These are phyloP conservation scores for Caenorhabditis doughertyi DNA, from an alignment of 2,888 invertebrate genomes.

Conservation along the genomic window DNA sequence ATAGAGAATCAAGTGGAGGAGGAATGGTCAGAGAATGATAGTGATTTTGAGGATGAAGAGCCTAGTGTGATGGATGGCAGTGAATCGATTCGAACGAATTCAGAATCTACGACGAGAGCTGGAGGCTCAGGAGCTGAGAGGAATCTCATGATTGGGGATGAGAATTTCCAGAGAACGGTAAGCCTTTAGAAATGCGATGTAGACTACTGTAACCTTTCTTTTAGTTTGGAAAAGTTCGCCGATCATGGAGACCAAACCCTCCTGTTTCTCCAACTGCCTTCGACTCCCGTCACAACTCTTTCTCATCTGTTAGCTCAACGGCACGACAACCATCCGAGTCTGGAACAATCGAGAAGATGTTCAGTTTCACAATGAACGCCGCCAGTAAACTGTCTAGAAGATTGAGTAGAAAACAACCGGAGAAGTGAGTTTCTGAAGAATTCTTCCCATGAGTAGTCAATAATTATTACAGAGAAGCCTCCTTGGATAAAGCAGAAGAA, in stretches of 20 bases:
- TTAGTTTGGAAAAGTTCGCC: constrained; percentile 53
- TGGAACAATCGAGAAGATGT: constrained; percentile 47
- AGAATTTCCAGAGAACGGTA: constrained; percentile 47
- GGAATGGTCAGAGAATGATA: constrained; percentile 35
- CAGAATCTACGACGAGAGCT: constrained; percentile 11
- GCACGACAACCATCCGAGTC: constrained; percentile 24
- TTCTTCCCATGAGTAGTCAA: no score
- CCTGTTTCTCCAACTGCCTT: constrained; percentile 21
- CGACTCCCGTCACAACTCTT: constrained; percentile 54
- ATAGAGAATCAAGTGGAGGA: neutral
- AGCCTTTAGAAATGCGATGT: neutral
- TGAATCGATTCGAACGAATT: constrained; percentile 15
- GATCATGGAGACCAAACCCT: constrained; percentile 42
- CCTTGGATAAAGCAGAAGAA: constrained; percentile 21
- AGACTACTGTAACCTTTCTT: neutral
- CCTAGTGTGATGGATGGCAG: constrained; percentile 11
- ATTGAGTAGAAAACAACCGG: constrained; percentile 22
- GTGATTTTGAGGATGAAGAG: constrained; percentile 31
- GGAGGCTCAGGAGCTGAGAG: no score
- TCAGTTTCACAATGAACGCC: constrained; percentile 42
- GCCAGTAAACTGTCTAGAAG: constrained; percentile 23
- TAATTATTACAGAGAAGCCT: constrained; percentile 31
- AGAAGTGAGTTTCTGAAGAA: constrained; percentile 13
- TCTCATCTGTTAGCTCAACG: neutral
- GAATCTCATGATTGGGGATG: constrained; percentile 5